Conservation (phyloP, 2,888 invertebrate genomes). For the Allophyes oxyacanthae region DNA sequence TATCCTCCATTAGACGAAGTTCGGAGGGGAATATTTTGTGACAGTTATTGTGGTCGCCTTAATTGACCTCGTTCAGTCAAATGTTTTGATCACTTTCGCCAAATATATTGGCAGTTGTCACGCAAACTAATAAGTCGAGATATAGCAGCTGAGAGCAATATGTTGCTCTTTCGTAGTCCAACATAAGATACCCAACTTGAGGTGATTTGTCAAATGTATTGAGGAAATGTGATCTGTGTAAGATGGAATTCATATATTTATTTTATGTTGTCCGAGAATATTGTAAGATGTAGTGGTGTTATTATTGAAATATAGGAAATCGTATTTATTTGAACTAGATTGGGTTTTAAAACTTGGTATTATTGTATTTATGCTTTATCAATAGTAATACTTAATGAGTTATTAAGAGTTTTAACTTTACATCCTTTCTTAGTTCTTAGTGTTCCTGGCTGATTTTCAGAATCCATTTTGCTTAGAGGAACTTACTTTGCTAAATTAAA, state of each 20-base stretch:
- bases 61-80: constrained; percentile 18
- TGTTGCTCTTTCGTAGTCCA: constrained; percentile 11
- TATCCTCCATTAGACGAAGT: constrained; percentile 1
- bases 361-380: too few relatives aligned
- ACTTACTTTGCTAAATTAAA: too few relatives aligned
- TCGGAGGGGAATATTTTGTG: not conserved
- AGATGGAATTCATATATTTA: not conserved
- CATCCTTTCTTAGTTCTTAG: too few relatives aligned
- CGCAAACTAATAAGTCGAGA: constrained; percentile 14
- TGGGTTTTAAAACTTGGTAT: too few relatives aligned
- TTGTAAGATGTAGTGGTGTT: too few relatives aligned
- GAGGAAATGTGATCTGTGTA: constrained; percentile 16
- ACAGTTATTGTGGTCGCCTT: not conserved
- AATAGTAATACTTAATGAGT: too few relatives aligned
- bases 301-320: too few relatives aligned
- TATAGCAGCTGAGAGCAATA: constrained; percentile 1
- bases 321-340: too few relatives aligned
- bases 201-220: constrained; percentile 17
- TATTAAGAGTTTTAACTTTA: too few relatives aligned
- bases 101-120: constrained; percentile 25
- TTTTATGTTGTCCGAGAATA: not conserved
- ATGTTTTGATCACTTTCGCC: constrained; percentile 8
- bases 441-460: too few relatives aligned
- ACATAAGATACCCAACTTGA: constrained; percentile 26
- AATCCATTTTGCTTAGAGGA: too few relatives aligned